These are phyloP conservation scores for Meles meles DNA, from an alignment of 2,113 vertebrate species.

Conservation along the genomic window DNA sequence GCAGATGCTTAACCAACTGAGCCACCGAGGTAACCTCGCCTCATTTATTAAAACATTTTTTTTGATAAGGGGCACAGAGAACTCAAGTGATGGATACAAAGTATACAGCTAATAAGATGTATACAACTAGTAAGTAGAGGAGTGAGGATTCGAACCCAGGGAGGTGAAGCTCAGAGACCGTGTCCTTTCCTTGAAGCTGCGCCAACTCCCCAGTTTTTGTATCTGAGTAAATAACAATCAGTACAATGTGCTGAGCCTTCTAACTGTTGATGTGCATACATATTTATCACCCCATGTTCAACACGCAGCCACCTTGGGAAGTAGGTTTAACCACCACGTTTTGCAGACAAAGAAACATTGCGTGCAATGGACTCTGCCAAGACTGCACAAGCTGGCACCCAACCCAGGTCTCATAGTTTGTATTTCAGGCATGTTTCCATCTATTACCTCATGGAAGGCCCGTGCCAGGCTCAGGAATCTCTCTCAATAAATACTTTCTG, in stretches of 20 bases:
- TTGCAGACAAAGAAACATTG: neutral
- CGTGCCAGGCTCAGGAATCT: neutral
- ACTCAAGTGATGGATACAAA: neutral
- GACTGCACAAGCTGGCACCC: neutral
- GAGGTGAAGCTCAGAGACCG: neutral
- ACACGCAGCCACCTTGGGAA: neutral
- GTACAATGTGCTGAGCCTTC: neutral
- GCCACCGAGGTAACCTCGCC: neutral
- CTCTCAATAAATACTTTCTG: neutral
- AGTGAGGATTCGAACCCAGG: neutral
- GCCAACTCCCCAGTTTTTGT: neutral
- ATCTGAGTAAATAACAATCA: neutral
- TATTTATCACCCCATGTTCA: neutral
- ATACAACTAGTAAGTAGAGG: neutral
- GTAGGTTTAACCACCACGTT: neutral
- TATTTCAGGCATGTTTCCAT: neutral
- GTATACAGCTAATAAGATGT: neutral
- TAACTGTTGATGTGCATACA: neutral
- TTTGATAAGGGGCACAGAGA: neutral
- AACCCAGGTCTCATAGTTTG: neutral
- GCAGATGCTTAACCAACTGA: neutral
- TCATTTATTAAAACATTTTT: neutral
- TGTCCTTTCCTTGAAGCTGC: neutral
- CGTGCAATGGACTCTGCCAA: neutral
- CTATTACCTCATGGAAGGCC: neutral